phyloP scores from a whole-genome alignment of 2,888 invertebrate genomes.

The Elaeidobius kamerunicus region DNA sequence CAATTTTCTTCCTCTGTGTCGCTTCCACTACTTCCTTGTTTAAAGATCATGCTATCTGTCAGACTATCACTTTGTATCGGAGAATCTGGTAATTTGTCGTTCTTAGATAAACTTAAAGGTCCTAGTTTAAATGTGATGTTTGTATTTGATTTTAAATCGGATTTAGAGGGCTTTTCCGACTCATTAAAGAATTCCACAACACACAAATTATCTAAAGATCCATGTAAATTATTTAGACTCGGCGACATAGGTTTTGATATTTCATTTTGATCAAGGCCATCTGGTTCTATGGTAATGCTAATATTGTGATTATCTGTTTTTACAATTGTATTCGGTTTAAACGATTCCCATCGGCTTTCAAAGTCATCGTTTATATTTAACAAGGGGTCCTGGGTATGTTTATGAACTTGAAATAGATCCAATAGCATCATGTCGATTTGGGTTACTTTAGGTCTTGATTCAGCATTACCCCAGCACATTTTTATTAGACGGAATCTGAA shows the following conservation, averaged over 20 bases:
- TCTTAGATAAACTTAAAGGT: slow-evolving; percentile 24
- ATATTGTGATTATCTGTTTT: slow-evolving; percentile 49
- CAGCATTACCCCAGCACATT: slow-evolving; percentile 61
- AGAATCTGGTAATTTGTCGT: slow-evolving; percentile 10
- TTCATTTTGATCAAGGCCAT: slow-evolving; percentile 42
- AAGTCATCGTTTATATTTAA: slow-evolving; percentile 54
- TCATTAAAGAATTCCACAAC: no score
- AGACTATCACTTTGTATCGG: slow-evolving; percentile 38
- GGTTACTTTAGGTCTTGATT: slow-evolving; percentile 51
- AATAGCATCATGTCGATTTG: slow-evolving; percentile 54
- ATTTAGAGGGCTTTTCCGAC: slow-evolving; percentile 50
- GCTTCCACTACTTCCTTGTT: slow-evolving; percentile 52
- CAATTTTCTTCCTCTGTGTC: slow-evolving; percentile 65
- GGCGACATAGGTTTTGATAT: slow-evolving; percentile 47
- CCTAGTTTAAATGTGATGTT: slow-evolving; percentile 45
- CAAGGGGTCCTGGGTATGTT: slow-evolving; percentile 38
- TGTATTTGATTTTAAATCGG: slow-evolving; percentile 1
- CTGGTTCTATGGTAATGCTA: slow-evolving; percentile 33
- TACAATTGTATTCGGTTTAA: slow-evolving; percentile 63
- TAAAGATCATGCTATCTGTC: slow-evolving; percentile 38
- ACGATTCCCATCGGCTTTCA: slow-evolving; percentile 69
- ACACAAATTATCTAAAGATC: slow-evolving; percentile 60
- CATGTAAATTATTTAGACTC: slow-evolving; percentile 65
- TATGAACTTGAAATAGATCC: slow-evolving; percentile 48
- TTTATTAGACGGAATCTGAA: slow-evolving; percentile 69